Conservation (phyloP, 2,113 vertebrate species). For the Pycnonotus jocosus region DNA sequence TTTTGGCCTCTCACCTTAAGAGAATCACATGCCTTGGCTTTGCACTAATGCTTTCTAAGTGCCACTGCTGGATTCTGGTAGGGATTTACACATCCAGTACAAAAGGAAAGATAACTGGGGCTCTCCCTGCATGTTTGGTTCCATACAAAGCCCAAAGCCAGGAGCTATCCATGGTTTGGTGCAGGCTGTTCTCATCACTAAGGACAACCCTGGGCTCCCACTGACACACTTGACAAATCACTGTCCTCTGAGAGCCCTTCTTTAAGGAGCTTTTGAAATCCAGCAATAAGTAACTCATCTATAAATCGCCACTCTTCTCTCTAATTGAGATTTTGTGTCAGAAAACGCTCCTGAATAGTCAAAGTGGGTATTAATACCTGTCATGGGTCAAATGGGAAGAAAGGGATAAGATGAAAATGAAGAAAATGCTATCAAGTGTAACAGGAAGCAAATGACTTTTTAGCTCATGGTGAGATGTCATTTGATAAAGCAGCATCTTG, state of each 20-base stretch:
- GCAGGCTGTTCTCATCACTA: background rate
- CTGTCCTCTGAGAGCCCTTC: background rate
- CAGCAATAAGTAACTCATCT: slow-evolving; percentile 2
- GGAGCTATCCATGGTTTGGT: background rate
- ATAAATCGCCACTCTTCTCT: background rate
- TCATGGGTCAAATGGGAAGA: background rate
- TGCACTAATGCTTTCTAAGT: background rate
- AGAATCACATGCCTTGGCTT: background rate
- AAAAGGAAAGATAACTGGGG: background rate
- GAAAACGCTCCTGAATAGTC: background rate
- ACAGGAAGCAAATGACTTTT: background rate
- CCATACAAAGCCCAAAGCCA: background rate
- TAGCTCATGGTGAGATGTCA: background rate
- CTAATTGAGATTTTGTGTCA: background rate
- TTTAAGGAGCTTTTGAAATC: background rate
- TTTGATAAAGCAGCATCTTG: background rate
- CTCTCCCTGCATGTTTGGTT: background rate
- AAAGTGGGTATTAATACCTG: background rate
- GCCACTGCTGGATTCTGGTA: background rate
- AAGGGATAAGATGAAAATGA: background rate
- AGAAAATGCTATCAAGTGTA: background rate
- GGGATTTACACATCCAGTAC: background rate
- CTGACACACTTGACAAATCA: background rate
- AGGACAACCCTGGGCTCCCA: background rate
- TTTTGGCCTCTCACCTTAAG: background rate